A percentile compares a stretch with the other conserved stretches of the same genome.
These are phyloP conservation scores for Asbolus verrucosus DNA, from an alignment of 1,140 invertebrate genomes.

Conservation along the genomic window DNA sequence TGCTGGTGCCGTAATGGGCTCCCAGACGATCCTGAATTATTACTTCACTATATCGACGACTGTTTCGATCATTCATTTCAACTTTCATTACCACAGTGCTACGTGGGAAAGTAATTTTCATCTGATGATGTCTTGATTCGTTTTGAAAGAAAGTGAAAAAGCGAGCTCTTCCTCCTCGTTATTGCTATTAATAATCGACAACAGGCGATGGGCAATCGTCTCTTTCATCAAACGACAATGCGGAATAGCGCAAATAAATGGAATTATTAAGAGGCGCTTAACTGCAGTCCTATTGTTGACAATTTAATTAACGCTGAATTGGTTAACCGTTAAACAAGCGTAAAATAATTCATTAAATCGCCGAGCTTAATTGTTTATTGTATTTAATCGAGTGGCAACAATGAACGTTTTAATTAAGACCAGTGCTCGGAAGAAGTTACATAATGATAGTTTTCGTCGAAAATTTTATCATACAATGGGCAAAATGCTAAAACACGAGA, in stretches of 20 bases:
- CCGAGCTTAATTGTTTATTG: neutral
- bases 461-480: slow-evolving; percentile 32
- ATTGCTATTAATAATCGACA: neutral
- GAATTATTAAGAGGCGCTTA: neutral
- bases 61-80: no score
- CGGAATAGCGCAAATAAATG: neutral
- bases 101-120: slow-evolving; percentile 28
- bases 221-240: neutral
- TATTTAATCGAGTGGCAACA: slow-evolving; percentile 17
- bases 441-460: slow-evolving; percentile 12
- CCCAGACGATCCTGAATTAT: slow-evolving; percentile 17
- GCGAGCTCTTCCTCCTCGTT: neutral
- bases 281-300: neutral
- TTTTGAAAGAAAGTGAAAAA: slow-evolving; percentile 11
- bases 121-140: slow-evolving; percentile 20
- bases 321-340: neutral
- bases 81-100: no score
- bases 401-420: slow-evolving; percentile 24
- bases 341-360: neutral
- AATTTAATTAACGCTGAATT: slow-evolving; percentile 15
- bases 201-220: neutral
- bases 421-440: neutral
- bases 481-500: slow-evolving; percentile 35
- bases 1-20: neutral
- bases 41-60: slow-evolving; percentile 16